These are phyloP conservation scores for Penaeus chinensis DNA, from an alignment of 1,140 invertebrate genomes.

Conservation along the genomic window DNA sequence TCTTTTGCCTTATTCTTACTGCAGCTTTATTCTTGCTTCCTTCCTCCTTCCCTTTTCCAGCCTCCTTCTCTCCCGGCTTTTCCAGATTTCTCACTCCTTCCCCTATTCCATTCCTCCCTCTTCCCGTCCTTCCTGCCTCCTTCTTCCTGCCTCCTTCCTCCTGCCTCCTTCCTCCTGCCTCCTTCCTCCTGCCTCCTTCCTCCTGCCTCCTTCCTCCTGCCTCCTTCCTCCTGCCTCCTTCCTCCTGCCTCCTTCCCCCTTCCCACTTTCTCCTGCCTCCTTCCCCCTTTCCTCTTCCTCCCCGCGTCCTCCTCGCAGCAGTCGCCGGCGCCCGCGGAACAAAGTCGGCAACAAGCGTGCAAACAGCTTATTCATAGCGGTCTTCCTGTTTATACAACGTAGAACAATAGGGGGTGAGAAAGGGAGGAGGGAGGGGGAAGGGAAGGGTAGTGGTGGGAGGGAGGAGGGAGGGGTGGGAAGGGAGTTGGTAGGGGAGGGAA, in stretches of 20 bases:
- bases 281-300: not conserved
- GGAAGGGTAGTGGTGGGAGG: not conserved
- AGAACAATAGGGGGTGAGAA: constrained; percentile 21
- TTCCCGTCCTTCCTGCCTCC: no score
- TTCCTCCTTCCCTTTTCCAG: no score
- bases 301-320: not conserved
- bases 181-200: not conserved
- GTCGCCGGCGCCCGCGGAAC: constrained; percentile 6
- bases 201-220: not conserved
- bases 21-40: no score
- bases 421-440: not conserved
- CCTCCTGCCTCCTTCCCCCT: not conserved
- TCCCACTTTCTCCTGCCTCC: not conserved
- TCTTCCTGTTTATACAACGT: constrained; percentile 43
- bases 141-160: not conserved
- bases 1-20: no score
- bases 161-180: not conserved
- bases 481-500: not conserved
- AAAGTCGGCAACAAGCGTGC: constrained; percentile 46
- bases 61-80: constrained; percentile 6
- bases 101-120: no score
- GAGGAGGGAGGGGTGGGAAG: not conserved
- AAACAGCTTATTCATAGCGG: constrained; percentile 24
- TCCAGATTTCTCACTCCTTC: not conserved
- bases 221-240: no score